Conservation (phyloP, 2,888 invertebrate genomes). For the Cactoblastis cactorum region DNA sequence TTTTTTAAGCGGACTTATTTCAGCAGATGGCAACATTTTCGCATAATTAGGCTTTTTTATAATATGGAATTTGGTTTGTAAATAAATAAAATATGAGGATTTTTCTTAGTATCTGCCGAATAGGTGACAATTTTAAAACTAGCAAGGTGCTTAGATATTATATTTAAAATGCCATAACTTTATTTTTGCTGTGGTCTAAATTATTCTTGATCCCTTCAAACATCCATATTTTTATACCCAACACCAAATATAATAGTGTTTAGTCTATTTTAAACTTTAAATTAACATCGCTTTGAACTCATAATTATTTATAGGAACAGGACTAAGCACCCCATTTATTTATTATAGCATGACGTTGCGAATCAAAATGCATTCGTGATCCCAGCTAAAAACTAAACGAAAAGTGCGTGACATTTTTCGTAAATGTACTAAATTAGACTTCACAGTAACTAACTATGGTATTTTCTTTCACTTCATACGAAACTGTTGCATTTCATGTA, state of each 20-base stretch:
- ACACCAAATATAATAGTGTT: background rate
- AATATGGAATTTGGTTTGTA: slow-evolving; percentile 16
- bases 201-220: background rate
- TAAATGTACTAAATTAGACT: too few relatives aligned
- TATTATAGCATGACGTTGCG: too few relatives aligned
- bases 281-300: too few relatives aligned
- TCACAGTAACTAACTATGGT: too few relatives aligned
- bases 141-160: background rate
- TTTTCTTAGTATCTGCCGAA: background rate
- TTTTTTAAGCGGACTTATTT: too few relatives aligned
- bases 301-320: too few relatives aligned
- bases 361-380: too few relatives aligned
- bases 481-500: background rate
- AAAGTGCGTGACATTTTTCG: too few relatives aligned
- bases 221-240: slow-evolving; percentile 11
- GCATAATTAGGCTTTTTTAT: background rate
- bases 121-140: background rate
- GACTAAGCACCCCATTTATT: too few relatives aligned
- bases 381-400: too few relatives aligned
- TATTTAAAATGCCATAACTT: slow-evolving; percentile 4
- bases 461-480: background rate
- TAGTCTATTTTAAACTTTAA: too few relatives aligned
- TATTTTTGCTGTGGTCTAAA: background rate
- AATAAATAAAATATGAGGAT: slow-evolving; percentile 2
- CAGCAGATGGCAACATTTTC: background rate